Conservation (phyloP, 1,140 invertebrate genomes). For the Aleiodes sp. region DNA sequence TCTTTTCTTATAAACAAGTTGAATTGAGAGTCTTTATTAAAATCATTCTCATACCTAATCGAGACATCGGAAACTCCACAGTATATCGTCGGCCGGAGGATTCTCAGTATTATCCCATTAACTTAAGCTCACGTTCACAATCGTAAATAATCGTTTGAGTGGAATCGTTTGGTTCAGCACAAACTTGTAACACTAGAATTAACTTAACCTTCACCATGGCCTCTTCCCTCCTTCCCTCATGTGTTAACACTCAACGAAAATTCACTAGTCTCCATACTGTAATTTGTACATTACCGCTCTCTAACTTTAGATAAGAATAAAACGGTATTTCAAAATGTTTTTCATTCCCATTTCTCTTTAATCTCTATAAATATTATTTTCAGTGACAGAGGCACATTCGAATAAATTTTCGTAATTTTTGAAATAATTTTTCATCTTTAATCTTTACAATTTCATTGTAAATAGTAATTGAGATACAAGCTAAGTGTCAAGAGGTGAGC, state of each 20-base stretch:
- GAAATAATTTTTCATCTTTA: neutral
- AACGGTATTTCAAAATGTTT: neutral
- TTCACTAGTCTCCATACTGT: neutral
- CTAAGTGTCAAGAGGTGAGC: slow-evolving; percentile 5
- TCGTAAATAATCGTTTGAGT: slow-evolving; percentile 6
- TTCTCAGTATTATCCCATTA: neutral
- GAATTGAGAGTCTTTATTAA: too few relatives aligned
- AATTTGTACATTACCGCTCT: neutral
- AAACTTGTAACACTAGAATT: neutral
- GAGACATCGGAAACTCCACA: too few relatives aligned
- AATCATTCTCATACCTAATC: too few relatives aligned
- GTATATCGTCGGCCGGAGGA: too few relatives aligned
- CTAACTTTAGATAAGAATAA: neutral
- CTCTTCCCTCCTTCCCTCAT: neutral
- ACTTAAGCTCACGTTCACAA: neutral
- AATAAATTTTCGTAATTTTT: too few relatives aligned
- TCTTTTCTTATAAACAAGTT: too few relatives aligned
- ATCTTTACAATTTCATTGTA: neutral
- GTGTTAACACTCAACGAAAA: neutral
- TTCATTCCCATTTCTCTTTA: neutral
- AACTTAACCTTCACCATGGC: neutral
- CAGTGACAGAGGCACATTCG: too few relatives aligned
- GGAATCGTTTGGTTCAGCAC: neutral
- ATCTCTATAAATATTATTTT: neutral
- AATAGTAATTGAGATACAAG: slow-evolving; percentile 4